Base-by-base conservation (phyloP, 2,113 vertebrate genomes). In the Cyanoliseus patagonus region DNA sequence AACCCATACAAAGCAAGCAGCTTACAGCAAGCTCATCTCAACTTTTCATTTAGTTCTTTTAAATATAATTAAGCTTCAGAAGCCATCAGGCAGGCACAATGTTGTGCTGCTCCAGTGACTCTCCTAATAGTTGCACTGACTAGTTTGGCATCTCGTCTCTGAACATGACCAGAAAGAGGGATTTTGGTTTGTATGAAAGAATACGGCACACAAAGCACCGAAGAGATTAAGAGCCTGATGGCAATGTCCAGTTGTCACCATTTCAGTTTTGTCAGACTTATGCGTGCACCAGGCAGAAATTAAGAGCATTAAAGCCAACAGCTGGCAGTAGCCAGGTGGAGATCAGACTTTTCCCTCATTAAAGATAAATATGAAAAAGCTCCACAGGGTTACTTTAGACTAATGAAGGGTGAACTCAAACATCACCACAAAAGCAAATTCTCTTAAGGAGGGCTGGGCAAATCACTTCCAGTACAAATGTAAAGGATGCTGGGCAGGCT, bases 201-300 rank as follows among this genome's bases (percentile, higher is more conserved):
- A 68, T 5, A 35, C 1, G 9, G 89, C 37, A 39, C 22, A 62
- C 16, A 83, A 62, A 75, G 83, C 33, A 62, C 69, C 9, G 7
- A 59, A 46, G 41, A 68, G n/a, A 3, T 17, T 17, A 62, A 70
- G 27, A 57, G 35, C 13, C 59, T 67, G 39, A 33, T 6, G n/a
- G 8, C 49, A 59, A 86, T 49, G 62, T 55, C 1, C 1, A 30
- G 27, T 39, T 79, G 53, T n/a, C 47, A 42, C 0, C 0, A 27
- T 64, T 69, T 51, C 37, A 67, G 19, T 76, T 91, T 23, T 61
- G 47, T 17, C 61, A 67, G 90, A 83, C 14, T 61, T 55, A 75
- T 0, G 2, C 24, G 19, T 6, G 11, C 11, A 74, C 37, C 33
- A 59, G 2, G 30, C 3, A 59, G 37, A 88, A 88, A 83, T 80